Evolutionary conservation across 1,140 invertebrate genomes (phyloP).

Genomic region (Chlorops oryzae): DNA sequence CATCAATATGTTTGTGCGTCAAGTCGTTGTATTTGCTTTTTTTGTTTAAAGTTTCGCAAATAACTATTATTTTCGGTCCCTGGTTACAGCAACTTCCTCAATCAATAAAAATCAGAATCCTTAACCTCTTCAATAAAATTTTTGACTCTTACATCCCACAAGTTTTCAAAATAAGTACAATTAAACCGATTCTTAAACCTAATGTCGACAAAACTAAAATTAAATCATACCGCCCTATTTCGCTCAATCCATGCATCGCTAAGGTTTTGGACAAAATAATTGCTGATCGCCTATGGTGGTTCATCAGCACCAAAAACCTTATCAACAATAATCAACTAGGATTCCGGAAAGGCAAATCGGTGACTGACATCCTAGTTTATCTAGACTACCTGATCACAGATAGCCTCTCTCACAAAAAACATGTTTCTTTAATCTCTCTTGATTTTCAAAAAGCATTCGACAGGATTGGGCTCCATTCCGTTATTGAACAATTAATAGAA

Average conservation of each 20-base stretch:
- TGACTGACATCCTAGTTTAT: too few relatives aligned
- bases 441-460: too few relatives aligned
- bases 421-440: slow-evolving; percentile 6
- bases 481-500: slow-evolving; percentile 1
- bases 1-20: too few relatives aligned
- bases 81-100: too few relatives aligned
- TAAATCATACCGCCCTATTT: neutral
- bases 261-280: slow-evolving; percentile 10
- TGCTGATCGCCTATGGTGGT: slow-evolving; percentile 8
- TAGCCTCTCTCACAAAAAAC: slow-evolving; percentile 7
- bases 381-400: too few relatives aligned
- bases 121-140: too few relatives aligned
- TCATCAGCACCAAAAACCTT: neutral
- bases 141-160: neutral
- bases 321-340: too few relatives aligned
- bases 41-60: too few relatives aligned
- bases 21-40: too few relatives aligned
- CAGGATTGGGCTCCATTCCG: slow-evolving; percentile 6
- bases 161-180: neutral
- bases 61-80: too few relatives aligned
- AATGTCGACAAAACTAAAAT: slow-evolving; percentile 1
- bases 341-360: too few relatives aligned
- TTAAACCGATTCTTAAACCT: slow-evolving; percentile 3
- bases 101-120: too few relatives aligned
- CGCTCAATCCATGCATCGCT: neutral